Evolutionary conservation across 2,888 invertebrate species (phyloP).

Genomic region (Schizaphis graminum): DNA sequence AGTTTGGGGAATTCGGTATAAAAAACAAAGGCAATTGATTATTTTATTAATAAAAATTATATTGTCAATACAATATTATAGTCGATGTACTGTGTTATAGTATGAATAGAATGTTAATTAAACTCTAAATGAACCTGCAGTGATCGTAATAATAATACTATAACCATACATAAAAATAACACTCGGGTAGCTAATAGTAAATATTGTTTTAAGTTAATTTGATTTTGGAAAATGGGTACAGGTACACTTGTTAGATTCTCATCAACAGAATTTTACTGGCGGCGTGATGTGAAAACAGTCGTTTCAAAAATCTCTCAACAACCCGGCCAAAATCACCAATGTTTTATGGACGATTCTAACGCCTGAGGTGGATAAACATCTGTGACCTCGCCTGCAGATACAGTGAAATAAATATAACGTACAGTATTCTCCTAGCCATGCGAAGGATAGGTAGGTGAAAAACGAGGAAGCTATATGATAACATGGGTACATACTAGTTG

Average conservation of each 20-base stretch:
- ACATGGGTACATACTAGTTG: too few species aligned
- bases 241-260: conserved; percentile 14
- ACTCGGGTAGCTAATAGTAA: background rate
- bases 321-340: background rate
- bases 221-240: background rate
- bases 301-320: background rate
- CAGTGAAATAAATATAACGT: background rate
- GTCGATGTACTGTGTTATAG: too few species aligned
- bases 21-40: too few species aligned
- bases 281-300: background rate
- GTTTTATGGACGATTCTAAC: background rate
- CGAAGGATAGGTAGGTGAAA: background rate
- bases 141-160: background rate
- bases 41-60: too few species aligned
- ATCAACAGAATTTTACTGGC: background rate
- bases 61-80: too few species aligned
- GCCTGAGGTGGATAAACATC: background rate
- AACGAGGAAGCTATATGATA: too few species aligned
- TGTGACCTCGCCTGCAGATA: background rate
- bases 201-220: background rate
- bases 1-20: too few species aligned
- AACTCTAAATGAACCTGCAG: background rate
- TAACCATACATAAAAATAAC: background rate
- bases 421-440: background rate
- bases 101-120: background rate